A percentile compares a stretch with the other conserved stretches of the same genome.
Conservation (phyloP, 2,888 invertebrate species). For the Polyommatus iphigenia region DNA sequence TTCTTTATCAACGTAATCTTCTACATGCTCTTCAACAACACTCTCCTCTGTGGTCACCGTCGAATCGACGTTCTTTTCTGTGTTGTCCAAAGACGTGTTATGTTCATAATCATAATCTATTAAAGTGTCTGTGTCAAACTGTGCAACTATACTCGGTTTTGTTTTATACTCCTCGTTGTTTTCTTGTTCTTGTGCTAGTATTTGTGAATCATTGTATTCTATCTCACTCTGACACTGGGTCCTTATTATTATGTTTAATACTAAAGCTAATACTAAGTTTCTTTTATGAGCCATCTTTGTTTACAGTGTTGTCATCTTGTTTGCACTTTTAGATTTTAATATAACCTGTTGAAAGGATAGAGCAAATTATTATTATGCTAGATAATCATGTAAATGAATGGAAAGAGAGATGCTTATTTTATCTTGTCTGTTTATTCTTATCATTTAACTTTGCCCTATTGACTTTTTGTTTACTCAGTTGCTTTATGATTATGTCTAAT, state of each 20-base stretch:
- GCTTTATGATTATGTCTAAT: neutral
- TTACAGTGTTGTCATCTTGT: constrained; percentile 33
- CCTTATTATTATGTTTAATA: constrained; percentile 37
- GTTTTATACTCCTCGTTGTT: constrained; percentile 16
- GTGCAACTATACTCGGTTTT: constrained; percentile 21
- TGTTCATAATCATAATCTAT: constrained; percentile 35
- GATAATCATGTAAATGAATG: neutral
- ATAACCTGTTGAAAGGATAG: constrained; percentile 1
- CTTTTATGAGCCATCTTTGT: constrained; percentile 39
- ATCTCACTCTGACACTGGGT: constrained; percentile 37
- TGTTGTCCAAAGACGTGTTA: neutral
- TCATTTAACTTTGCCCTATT: neutral
- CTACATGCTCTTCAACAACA: constrained; percentile 10
- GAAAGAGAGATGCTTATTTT: neutral
- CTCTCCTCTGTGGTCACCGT: constrained; percentile 11
- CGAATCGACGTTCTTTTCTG: constrained; percentile 25
- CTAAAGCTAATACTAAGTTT: constrained; percentile 38
- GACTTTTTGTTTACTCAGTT: neutral
- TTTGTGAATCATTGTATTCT: constrained; percentile 20
- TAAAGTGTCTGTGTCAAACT: constrained; percentile 17
- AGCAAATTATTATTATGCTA: neutral
- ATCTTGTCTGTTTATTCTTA: neutral
- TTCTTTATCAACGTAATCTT: constrained; percentile 22
- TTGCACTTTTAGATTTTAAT: neutral
- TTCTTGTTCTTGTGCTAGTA: constrained; percentile 1